These are phyloP conservation scores for Corella eumyota DNA, from an alignment of 23 tunicate genomes.

Conservation along the genomic window DNA sequence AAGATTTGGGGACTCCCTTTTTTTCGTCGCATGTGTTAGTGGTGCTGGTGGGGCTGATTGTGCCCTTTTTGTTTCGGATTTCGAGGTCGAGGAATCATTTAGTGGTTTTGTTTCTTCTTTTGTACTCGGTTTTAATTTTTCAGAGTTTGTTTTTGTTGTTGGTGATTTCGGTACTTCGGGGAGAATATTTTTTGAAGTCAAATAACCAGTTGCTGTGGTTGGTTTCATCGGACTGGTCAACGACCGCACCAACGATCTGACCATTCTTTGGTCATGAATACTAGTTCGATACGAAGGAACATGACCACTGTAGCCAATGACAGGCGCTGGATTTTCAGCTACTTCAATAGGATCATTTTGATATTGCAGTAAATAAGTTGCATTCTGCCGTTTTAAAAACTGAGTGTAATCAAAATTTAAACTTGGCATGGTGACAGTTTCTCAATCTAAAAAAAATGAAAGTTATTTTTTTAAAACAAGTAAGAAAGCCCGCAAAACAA, in stretches of 20 bases:
- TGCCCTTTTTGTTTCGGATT: constrained; percentile 9
- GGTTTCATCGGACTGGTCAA: constrained; percentile 76
- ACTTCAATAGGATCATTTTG: constrained; percentile 68
- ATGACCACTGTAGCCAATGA: constrained; percentile 67
- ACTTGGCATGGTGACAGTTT: constrained; percentile 51
- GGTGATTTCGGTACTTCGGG: too few species aligned
- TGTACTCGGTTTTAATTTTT: not conserved
- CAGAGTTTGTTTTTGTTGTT: too few species aligned
- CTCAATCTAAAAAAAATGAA: too few species aligned
- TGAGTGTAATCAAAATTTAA: constrained; percentile 76
- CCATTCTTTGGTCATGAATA: constrained; percentile 54
- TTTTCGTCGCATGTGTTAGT: not conserved
- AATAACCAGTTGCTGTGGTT: constrained; percentile 59
- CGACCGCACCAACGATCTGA: constrained; percentile 65
- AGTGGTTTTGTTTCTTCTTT: not conserved
- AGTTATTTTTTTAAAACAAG: not conserved
- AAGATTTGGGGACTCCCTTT: not conserved
- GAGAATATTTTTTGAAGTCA: too few species aligned
- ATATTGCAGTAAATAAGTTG: constrained; percentile 58
- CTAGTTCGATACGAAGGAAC: constrained; percentile 62
- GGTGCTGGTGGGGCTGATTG: constrained; percentile 14
- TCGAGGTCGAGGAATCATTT: not conserved
- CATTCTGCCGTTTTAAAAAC: constrained; percentile 67
- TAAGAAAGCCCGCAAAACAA: not conserved
- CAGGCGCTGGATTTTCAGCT: constrained; percentile 49